Base-by-base conservation (phyloP, 1,140 invertebrate species). In the Bursaphelenchus mucronatus region DNA sequence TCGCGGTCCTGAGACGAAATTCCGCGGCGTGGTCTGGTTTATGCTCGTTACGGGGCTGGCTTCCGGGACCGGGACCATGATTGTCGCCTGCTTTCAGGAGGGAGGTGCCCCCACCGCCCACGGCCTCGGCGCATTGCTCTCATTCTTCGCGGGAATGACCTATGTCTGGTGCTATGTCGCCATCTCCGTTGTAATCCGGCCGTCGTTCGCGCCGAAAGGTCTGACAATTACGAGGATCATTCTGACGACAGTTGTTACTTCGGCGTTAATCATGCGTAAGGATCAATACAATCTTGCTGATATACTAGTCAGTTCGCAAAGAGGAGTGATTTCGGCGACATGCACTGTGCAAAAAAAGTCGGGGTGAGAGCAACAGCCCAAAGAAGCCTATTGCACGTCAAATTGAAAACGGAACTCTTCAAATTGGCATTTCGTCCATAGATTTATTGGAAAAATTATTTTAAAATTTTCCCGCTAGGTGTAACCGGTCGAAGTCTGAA, bases 61-160 rank as follows among this genome's bases (percentile, higher is more conserved):
- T 0, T n/a, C 13, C 1, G 53, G 59, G 1, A 13, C 63, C 1
- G 61, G 61, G 10, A 13, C 63, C 11, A 8, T 3, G 13, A 41
- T 63, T 13, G 61, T 63, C 19, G 61, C 61, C 10, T 64, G 63
- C 56, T 63, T 63, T 8, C 61, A 63, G 30, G 61, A 63, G 41
- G 63, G 15, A 1, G 30, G 17, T 45, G 61, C 63, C 2, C 61
- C 61, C 1, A 11, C 30, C 11, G 61, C 61, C 13, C 61, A 63
- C 61, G 61, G 61, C 13, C 11, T 59, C 19, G 57, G 55, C 55
- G 61, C 58, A 3, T 63, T 55, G 61, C 30, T 63, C 11, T 55
- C 59, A 5, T 63, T 63, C 62, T 63, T 63, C 56, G 58, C 57
- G 1, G 61, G 61, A 61, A 17, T 63, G 15, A 30, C 64, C 58